Percentiles rank a stretch among this genome's conserved stretches.
phyloP scores from a whole-genome alignment of 2,113 vertebrate genomes.

The Silurus asotus region DNA sequence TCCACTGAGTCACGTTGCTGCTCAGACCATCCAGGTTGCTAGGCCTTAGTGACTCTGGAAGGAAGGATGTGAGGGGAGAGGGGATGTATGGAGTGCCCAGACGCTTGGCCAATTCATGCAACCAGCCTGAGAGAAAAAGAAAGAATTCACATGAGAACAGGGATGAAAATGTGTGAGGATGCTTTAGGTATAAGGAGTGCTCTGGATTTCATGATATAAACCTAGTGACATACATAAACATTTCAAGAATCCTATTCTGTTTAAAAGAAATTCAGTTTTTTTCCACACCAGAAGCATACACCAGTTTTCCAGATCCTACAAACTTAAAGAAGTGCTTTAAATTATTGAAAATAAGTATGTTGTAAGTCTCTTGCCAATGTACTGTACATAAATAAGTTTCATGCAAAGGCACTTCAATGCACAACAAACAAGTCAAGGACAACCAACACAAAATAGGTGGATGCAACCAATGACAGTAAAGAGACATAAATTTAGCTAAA shows the following conservation, averaged over 20 bases:
- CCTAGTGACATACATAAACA: neutral
- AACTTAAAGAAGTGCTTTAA: too few species aligned
- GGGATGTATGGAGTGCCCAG: slow-evolving; percentile 74
- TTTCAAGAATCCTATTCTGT: neutral
- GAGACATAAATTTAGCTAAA: too few species aligned
- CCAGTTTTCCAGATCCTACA: too few species aligned
- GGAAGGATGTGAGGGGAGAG: slow-evolving; percentile 53
- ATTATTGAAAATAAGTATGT: too few species aligned
- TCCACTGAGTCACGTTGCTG: slow-evolving; percentile 67
- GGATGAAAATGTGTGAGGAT: neutral
- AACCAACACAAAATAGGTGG: too few species aligned
- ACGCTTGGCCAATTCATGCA: slow-evolving; percentile 78
- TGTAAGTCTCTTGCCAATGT: too few species aligned
- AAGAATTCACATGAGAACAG: neutral
- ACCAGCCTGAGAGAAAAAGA: slow-evolving; percentile 70
- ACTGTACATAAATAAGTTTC: too few species aligned
- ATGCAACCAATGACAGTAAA: too few species aligned
- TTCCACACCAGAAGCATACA: too few species aligned
- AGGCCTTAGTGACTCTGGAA: slow-evolving; percentile 59
- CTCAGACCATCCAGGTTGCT: slow-evolving; percentile 51
- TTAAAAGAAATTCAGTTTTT: too few species aligned
- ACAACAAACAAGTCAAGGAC: too few species aligned
- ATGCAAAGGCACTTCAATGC: too few species aligned
- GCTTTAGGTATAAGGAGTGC: neutral
- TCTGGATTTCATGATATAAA: neutral